Conservation (phyloP, 1,140 invertebrate species). For the Lordiphosa stackelbergi region DNA sequence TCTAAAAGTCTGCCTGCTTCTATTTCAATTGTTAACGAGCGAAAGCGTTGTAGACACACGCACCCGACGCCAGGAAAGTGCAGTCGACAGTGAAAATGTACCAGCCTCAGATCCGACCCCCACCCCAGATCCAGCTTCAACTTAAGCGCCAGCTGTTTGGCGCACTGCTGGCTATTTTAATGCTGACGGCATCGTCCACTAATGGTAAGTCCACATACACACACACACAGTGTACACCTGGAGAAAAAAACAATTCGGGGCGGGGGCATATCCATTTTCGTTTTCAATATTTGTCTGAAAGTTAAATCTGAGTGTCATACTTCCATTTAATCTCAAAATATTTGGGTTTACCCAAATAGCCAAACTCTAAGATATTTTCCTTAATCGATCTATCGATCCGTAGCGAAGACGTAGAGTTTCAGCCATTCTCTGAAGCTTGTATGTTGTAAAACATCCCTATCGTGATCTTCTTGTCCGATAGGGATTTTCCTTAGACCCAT, state of each 20-base stretch:
- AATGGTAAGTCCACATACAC: constrained; percentile 51
- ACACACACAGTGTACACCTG: not conserved
- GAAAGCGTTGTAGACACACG: constrained; percentile 74
- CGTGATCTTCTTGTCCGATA: too few relatives aligned
- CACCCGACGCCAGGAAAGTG: constrained; percentile 54
- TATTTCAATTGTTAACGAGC: constrained; percentile 76
- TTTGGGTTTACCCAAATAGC: too few relatives aligned
- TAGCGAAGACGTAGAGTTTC: too few relatives aligned
- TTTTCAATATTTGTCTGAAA: not conserved
- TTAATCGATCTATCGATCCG: too few relatives aligned
- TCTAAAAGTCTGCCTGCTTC: constrained; percentile 54
- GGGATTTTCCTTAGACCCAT: too few relatives aligned
- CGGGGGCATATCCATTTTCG: too few relatives aligned
- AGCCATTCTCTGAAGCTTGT: too few relatives aligned
- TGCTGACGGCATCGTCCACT: constrained; percentile 51
- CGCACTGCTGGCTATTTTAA: constrained; percentile 52
- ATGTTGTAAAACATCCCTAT: too few relatives aligned
- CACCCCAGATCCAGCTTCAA: constrained; percentile 24
- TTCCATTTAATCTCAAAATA: too few relatives aligned
- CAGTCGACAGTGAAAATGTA: constrained; percentile 62
- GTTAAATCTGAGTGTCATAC: not conserved
- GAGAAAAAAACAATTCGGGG: not conserved
- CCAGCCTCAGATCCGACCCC: constrained; percentile 32
- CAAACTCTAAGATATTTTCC: too few relatives aligned
- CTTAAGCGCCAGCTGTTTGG: constrained; percentile 62